Evolutionary conservation across 2,113 vertebrate genomes (phyloP), one percentile per base, ranked within the genome.

Genomic region (Pyrgilauda ruficollis): DNA sequence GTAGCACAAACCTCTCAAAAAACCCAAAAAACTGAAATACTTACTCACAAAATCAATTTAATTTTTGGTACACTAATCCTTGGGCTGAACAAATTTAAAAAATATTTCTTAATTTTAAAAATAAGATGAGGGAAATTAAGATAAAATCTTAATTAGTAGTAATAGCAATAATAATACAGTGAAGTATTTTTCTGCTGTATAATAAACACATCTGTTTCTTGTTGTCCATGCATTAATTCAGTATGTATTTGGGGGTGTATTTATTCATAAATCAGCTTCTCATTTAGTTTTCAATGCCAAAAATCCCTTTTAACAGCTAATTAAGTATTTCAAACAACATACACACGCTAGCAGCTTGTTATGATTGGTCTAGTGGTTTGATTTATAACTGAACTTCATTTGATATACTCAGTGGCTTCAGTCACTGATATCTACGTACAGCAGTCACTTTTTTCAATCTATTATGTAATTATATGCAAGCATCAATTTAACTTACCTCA

Each of bases 301-400:
- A 92, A 92, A 74, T 55, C 37, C 41, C 9, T 70, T 90, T 83
- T 61, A 35, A 50, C 22, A 56, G 14, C 27, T 73, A 61, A 85
- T 82, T 41, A 87, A 72, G 2, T 82, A 73, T 85, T 88, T 20
- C 41, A 91, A 79, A 74, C 43, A 84, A 75, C 9, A 50, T 37
- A 27, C 22, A 75, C 11, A 37, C 37, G 30, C 11, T 43, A 93
- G 22, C 3, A 86, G 6, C 37, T 80, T 87, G 19, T 64, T 89
- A 26, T 67, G 39, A 89, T 44, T 94, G 35, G 15, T 93, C 39
- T 47, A 81, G 46, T 63, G 16, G 13, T 75, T 91, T 91, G 23
- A 82, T 87, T 93, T 89, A 53, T 67, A 89, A 74, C 6, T 70
- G 39, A 94, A 75, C 26, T 62, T 84, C 53, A 56, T 64, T 79